phyloP scores from a whole-genome alignment of 2,888 invertebrate genomes.

The Candidula unifasciata region DNA sequence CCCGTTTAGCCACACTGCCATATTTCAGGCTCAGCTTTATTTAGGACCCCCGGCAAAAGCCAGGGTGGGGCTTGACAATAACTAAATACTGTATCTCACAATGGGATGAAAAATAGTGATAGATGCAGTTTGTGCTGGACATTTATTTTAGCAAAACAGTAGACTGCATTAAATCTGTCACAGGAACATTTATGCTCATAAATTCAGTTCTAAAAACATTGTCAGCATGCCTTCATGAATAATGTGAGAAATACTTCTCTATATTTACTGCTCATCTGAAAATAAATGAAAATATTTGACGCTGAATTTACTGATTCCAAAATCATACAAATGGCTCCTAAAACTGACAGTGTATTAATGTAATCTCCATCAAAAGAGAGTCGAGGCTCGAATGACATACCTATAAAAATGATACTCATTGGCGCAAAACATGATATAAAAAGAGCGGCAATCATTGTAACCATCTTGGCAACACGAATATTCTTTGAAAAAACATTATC shows the following conservation, averaged over 20 bases:
- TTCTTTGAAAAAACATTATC: neutral
- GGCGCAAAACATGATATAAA: conserved; percentile 11
- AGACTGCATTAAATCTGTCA: too few relatives aligned
- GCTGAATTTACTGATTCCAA: neutral
- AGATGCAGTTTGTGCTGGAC: too few relatives aligned
- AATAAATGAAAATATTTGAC: conserved; percentile 11
- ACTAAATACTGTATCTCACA: too few relatives aligned
- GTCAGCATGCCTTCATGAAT: too few relatives aligned
- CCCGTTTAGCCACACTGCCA: too few relatives aligned
- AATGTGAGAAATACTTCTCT: neutral
- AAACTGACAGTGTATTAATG: neutral
- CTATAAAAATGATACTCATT: neutral
- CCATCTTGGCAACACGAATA: conserved; percentile 16
- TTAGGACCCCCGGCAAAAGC: too few relatives aligned
- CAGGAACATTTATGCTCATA: too few relatives aligned
- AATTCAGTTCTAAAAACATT: too few relatives aligned
- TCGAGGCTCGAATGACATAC: neutral
- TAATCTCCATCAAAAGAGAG: neutral
- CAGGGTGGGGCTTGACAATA: too few relatives aligned
- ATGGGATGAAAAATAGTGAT: too few relatives aligned
- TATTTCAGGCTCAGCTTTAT: too few relatives aligned
- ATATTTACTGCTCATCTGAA: conserved; percentile 8
- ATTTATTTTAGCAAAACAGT: too few relatives aligned
- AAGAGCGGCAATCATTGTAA: neutral
- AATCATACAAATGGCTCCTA: neutral